Evolutionary conservation across 2,888 invertebrate genomes (phyloP).

Genomic region (Drosophila suboccidentalis): DNA sequence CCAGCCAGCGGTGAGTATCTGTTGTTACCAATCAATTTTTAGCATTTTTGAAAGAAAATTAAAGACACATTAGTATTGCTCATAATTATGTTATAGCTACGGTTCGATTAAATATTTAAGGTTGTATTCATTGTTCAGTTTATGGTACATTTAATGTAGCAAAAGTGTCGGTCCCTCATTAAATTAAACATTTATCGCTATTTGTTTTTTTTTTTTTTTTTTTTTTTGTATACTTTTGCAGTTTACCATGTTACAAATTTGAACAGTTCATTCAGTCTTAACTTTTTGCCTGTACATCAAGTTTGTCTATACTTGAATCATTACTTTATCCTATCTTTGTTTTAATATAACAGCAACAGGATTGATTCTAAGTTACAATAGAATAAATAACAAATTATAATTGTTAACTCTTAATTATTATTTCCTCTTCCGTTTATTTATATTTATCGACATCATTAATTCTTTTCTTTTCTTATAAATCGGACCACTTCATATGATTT

Average conservation of each 20-base stretch:
- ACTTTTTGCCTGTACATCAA: no score
- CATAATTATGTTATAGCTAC: slow-evolving; percentile 9
- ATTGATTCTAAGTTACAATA: no score
- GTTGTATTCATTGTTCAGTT: slow-evolving; percentile 30
- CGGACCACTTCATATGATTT: neutral
- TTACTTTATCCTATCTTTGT: neutral
- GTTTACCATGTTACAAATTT: neutral
- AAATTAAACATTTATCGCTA: slow-evolving; percentile 46
- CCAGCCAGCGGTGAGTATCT: slow-evolving; percentile 93
- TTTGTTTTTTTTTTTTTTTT: neutral
- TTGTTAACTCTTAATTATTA: no score
- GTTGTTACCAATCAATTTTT: slow-evolving; percentile 54
- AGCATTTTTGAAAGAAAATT: slow-evolving; percentile 11
- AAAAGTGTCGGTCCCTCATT: slow-evolving; percentile 43
- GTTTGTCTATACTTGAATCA: no score
- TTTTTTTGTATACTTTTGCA: slow-evolving; percentile 28
- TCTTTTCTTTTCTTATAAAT: no score
- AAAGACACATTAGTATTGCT: neutral
- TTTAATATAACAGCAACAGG: neutral
- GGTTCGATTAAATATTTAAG: slow-evolving; percentile 23
- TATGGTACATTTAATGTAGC: slow-evolving; percentile 44
- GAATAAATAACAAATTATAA: no score
- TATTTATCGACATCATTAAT: neutral
- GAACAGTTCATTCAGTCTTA: no score
- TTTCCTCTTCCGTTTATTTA: neutral